Evolutionary conservation across 2,888 invertebrate genomes (phyloP), one percentile per base, ranked within the genome.

Genomic region (Caenorhabditis sp.): DNA sequence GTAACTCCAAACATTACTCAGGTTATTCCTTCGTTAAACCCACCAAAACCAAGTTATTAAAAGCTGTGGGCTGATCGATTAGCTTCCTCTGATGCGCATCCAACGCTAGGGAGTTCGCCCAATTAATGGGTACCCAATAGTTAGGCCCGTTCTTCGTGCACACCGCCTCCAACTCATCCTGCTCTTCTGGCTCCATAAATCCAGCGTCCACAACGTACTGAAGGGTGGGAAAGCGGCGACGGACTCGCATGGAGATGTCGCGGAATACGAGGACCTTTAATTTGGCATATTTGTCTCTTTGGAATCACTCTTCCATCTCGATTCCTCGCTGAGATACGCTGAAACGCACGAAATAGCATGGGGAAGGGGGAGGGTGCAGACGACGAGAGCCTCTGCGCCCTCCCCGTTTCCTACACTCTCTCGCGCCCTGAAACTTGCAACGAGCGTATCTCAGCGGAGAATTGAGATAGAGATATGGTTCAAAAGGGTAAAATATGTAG

Each of bases 51-150:
- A 79, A 41, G 26, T 80, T 83, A 47, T 83, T 80, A 41, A 83
- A 83, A 0, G 83, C 73, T 0, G 80, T 80, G 28, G 75, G 75
- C 14, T 83, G 83, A 58, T 83, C 83, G n/a, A 83, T 80, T 0
- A 75, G 24, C 28, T 75, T 75, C 22, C 54, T 64, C 24, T 75
- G 72, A 66, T 75, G 77, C 2, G 83, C 83, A 28, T 75, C 72
- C 7, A 83, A 14, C 0, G 69, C 72, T 16, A 83, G 51, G 8
- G 75, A 80, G 38, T 83, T 83, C 1, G 89, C 87, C 91, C 91
- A 91, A 58, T 91, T 88, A 26, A 90, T 85, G 0, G 91, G 91
- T 12, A 91, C 85, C 91, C 91, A 91, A 68, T 90, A 90, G 68
- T 89, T 90, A 56, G 85, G 87, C 58, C 85, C 82, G 1, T 80